phyloP scores from a whole-genome alignment of 2,888 invertebrate genomes.

The Neocrepidodera transversa region DNA sequence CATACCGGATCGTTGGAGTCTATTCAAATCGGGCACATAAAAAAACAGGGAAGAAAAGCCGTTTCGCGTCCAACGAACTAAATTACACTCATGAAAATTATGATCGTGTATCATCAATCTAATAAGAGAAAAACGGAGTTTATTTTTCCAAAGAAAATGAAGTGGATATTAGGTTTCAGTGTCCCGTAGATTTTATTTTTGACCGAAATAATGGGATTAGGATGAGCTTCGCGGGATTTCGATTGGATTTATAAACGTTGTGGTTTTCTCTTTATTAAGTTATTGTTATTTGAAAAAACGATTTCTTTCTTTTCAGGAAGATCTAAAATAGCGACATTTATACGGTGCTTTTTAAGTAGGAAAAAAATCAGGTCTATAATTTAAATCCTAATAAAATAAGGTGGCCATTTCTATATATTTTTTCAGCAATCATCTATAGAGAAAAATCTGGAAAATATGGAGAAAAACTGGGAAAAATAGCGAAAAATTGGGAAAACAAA shows the following conservation, averaged over 20 bases:
- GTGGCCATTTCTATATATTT: too few relatives aligned
- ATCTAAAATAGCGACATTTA: too few relatives aligned
- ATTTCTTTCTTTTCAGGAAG: too few relatives aligned
- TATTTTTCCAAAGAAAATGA: conserved; percentile 30
- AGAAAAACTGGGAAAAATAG: too few relatives aligned
- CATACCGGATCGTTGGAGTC: not conserved
- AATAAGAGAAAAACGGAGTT: conserved; percentile 28
- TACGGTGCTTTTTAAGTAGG: too few relatives aligned
- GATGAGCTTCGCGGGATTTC: not conserved
- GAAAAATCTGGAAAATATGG: too few relatives aligned
- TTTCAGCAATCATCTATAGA: too few relatives aligned
- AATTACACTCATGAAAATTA: conserved; percentile 32
- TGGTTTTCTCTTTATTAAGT: not conserved
- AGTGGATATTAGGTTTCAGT: conserved; percentile 31
- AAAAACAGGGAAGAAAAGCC: conserved; percentile 7
- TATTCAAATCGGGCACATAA: conserved; percentile 12
- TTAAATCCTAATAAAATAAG: too few relatives aligned
- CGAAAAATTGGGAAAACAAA: too few relatives aligned
- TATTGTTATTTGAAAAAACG: not conserved
- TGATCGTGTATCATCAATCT: conserved; percentile 30
- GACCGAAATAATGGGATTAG: conserved; percentile 20
- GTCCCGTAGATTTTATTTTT: conserved; percentile 19
- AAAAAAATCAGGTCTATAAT: too few relatives aligned
- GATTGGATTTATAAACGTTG: not conserved
- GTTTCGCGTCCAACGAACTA: conserved; percentile 15